Evolutionary conservation across 1,140 invertebrate genomes (phyloP).

Genomic region (Hestina assimilis): DNA sequence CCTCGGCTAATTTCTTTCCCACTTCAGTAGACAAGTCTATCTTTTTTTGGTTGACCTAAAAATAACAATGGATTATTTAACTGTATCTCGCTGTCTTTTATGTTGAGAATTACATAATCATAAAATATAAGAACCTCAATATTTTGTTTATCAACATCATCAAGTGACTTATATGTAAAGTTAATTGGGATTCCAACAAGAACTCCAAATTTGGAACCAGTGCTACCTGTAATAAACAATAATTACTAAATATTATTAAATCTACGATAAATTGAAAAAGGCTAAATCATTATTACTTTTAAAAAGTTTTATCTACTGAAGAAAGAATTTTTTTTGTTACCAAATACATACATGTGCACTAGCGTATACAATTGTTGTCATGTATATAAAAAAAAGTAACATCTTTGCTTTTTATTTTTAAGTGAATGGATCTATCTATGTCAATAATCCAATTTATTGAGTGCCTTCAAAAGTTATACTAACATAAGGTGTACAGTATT

Average conservation of each 20-base stretch:
- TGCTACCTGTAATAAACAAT: slow-evolving; percentile 48
- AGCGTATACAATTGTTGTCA: no score
- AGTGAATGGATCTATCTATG: no score
- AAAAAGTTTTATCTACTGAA: no score
- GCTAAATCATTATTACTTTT: no score
- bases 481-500: no score
- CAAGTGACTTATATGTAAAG: slow-evolving; percentile 55
- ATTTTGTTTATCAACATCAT: slow-evolving; percentile 57
- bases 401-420: no score
- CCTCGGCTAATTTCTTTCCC: slow-evolving; percentile 81
- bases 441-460: no score
- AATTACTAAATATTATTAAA: background rate
- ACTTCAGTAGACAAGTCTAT: slow-evolving; percentile 81
- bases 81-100: background rate
- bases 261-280: no score
- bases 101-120: background rate
- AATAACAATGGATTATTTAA: slow-evolving; percentile 18
- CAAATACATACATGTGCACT: no score
- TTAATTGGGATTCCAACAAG: slow-evolving; percentile 63
- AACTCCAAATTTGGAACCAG: slow-evolving; percentile 58
- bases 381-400: no score
- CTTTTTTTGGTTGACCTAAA: slow-evolving; percentile 78
- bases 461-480: no score
- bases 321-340: no score
- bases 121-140: slow-evolving; percentile 41